Conservation (phyloP, 2,113 vertebrate species). For the Brevimyrus niger region DNA sequence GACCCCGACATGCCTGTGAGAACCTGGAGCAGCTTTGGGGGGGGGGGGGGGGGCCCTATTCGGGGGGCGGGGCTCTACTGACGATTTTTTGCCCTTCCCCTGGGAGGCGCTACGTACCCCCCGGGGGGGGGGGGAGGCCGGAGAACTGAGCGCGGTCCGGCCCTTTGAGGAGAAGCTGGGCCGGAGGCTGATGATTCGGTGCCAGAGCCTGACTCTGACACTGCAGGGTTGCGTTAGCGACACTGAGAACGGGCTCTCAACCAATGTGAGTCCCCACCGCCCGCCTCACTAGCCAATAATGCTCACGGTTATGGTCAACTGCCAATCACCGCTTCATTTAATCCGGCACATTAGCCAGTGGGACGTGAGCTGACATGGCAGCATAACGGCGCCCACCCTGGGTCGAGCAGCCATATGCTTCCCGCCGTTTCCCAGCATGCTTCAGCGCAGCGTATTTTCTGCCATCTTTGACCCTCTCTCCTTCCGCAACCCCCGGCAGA, state of each 20-base stretch:
- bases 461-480: not conserved
- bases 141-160: conserved; percentile 56
- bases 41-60: not conserved
- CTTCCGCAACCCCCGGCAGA: conserved; percentile 48
- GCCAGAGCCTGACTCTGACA: conserved; percentile 76
- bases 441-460: not conserved
- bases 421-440: not conserved
- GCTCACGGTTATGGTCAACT: not conserved
- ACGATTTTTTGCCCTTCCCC: not conserved
- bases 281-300: not conserved
- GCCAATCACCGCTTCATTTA: not conserved
- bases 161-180: conserved; percentile 86
- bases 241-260: conserved; percentile 75
- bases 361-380: not conserved
- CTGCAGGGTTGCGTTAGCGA: conserved; percentile 89
- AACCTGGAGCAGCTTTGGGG: not conserved
- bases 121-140: conserved; percentile 60
- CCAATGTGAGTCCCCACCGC: conserved; percentile 75
- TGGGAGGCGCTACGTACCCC: conserved; percentile 71
- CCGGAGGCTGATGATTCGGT: conserved; percentile 79
- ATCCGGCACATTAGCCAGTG: not conserved
- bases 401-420: not conserved
- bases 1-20: conserved; percentile 89
- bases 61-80: not conserved
- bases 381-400: not conserved